Conservation (phyloP, 2,888 invertebrate species). For the Elysia crispata region DNA sequence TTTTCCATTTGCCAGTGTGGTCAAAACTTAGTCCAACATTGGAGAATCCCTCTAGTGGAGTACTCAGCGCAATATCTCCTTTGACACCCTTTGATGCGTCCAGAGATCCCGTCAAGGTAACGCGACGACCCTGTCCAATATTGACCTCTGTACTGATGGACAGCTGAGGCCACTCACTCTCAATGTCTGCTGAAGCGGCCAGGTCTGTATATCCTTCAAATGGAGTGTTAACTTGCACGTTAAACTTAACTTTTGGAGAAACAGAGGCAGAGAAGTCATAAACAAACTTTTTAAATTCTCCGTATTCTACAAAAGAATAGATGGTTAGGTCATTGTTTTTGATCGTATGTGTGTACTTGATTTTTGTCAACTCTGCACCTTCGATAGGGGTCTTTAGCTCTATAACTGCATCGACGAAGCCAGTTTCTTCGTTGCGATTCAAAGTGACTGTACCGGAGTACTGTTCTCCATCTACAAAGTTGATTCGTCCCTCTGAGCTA, state of each 20-base stretch:
- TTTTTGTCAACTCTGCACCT: constrained; percentile 41
- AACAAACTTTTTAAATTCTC: constrained; percentile 24
- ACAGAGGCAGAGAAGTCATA: constrained; percentile 3
- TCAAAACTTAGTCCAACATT: constrained; percentile 39
- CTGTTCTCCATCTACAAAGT: constrained; percentile 38
- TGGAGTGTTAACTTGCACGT: constrained; percentile 55
- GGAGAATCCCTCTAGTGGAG: constrained; percentile 33
- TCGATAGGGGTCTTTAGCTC: constrained; percentile 44
- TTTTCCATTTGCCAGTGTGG: constrained; percentile 13
- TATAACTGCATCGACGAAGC: constrained; percentile 41
- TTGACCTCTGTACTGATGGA: not conserved
- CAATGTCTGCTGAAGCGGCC: constrained; percentile 25
- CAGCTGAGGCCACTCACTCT: not conserved
- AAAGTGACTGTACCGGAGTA: constrained; percentile 43
- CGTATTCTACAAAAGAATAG: constrained; percentile 31
- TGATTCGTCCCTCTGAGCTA: constrained; percentile 37
- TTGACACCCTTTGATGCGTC: not conserved
- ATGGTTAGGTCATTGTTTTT: constrained; percentile 35
- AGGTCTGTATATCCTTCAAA: constrained; percentile 45
- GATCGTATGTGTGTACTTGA: constrained; percentile 39
- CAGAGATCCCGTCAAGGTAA: not conserved
- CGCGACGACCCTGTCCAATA: not conserved
- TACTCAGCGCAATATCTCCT: not conserved
- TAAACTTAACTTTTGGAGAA: constrained; percentile 43
- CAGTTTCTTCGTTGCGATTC: constrained; percentile 32